phyloP scores from a whole-genome alignment of 2,113 vertebrate genomes.

The Rhegmatorhina hoffmannsi region DNA sequence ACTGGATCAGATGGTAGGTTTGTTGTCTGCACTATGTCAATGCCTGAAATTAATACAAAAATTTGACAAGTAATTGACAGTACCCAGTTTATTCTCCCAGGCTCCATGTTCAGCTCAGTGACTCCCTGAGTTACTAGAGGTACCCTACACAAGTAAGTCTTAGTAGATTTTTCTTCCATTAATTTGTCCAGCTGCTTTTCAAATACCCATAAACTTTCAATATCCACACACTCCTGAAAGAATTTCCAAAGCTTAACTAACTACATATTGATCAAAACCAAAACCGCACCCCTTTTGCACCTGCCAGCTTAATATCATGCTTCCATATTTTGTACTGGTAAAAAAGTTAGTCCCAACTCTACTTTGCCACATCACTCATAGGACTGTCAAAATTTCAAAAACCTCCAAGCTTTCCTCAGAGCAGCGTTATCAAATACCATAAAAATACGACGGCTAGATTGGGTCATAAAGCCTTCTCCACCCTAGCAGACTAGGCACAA shows the following conservation, averaged over 20 bases:
- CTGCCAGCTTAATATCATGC: not conserved
- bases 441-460: not conserved
- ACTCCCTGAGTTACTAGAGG: not conserved
- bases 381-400: not conserved
- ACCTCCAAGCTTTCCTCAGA: not conserved
- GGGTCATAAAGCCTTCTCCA: not conserved
- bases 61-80: not conserved
- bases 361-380: not conserved
- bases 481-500: not conserved
- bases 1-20: rapidly evolving
- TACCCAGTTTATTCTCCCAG: not conserved
- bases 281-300: not conserved
- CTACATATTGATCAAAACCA: not conserved
- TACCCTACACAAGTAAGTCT: not conserved
- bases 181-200: not conserved
- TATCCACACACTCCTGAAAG: not conserved
- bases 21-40: not conserved
- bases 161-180: not conserved
- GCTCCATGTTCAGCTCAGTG: not conserved
- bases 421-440: not conserved
- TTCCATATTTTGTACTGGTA: not conserved
- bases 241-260: constrained; percentile 29
- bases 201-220: not conserved
- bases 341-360: not conserved
- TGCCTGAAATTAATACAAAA: not conserved